A percentile compares a stretch with the other conserved stretches of the same genome.
These are phyloP conservation scores for Vespertilio murinus DNA, from an alignment of 2,797 vertebrate species.

Conservation along the genomic window DNA sequence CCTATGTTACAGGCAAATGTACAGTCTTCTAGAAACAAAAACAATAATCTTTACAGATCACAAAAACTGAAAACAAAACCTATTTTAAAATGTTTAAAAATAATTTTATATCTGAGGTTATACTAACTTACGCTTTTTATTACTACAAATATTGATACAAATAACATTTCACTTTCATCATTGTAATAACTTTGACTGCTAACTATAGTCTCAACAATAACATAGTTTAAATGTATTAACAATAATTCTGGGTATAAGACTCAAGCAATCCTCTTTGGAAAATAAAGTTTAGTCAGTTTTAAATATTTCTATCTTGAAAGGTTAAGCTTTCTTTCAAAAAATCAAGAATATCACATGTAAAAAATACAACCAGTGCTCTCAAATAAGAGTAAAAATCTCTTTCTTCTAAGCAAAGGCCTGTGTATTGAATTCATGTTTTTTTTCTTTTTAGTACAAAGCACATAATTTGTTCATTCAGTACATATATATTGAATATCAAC, in stretches of 20 bases:
- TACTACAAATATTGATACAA: not conserved
- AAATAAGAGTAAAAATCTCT: not conserved
- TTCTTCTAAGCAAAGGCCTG: not conserved
- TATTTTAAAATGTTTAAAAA: not conserved
- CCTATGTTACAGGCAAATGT: not conserved
- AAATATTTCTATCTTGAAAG: not conserved
- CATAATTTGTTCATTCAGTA: not conserved
- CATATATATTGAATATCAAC: not conserved
- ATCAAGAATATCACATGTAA: not conserved
- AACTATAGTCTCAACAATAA: not conserved
- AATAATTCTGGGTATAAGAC: not conserved
- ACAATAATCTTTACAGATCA: not conserved
- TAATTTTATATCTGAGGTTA: not conserved
- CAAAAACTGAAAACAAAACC: not conserved
- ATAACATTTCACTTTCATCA: not conserved
- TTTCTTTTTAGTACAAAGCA: not conserved
- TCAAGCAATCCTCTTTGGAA: not conserved
- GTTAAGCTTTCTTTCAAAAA: not conserved
- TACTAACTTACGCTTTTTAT: not conserved
- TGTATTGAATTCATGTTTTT: not conserved
- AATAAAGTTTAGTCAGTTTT: not conserved
- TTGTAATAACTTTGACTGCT: not conserved
- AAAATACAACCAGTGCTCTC: not conserved
- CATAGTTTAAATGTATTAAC: not conserved
- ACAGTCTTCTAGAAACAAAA: not conserved